Evolutionary conservation across 37 sponge, comb jelly and placozoan genomes (phyloP).

Genomic region (Bolinopsis microptera): DNA sequence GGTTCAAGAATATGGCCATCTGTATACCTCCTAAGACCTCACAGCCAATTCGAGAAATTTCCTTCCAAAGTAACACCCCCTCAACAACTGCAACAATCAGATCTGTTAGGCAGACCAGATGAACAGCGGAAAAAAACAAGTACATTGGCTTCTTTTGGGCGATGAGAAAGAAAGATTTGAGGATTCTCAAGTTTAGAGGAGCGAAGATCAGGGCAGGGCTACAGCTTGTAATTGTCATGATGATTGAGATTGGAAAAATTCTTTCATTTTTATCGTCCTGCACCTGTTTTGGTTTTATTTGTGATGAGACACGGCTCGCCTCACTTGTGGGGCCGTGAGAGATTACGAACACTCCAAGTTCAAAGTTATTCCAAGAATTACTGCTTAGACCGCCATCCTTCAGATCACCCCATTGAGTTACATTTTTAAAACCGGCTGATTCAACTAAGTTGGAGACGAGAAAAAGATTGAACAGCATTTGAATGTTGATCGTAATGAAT

Average conservation of each 20-base stretch:
- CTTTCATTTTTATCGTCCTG: too few relatives aligned
- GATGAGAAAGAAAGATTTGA: neutral
- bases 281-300: too few relatives aligned
- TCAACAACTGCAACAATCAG: neutral
- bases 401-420: too few relatives aligned
- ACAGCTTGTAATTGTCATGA: neutral
- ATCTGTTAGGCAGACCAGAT: neutral
- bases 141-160: conserved; percentile 14
- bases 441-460: too few relatives aligned
- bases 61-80: neutral
- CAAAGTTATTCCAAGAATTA: too few relatives aligned
- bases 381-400: too few relatives aligned
- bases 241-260: neutral
- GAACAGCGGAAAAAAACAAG: neutral
- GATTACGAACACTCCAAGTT: too few relatives aligned
- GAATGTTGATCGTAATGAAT: too few relatives aligned
- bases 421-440: too few relatives aligned
- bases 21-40: neutral
- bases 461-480: too few relatives aligned
- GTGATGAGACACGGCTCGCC: too few relatives aligned
- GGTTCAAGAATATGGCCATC: neutral
- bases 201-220: neutral
- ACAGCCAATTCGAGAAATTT: neutral
- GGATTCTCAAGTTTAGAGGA: neutral
- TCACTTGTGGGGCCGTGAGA: too few relatives aligned